These are phyloP conservation scores for Diplogasteroides magnus DNA, from an alignment of 1,140 invertebrate genomes.

Conservation along the genomic window DNA sequence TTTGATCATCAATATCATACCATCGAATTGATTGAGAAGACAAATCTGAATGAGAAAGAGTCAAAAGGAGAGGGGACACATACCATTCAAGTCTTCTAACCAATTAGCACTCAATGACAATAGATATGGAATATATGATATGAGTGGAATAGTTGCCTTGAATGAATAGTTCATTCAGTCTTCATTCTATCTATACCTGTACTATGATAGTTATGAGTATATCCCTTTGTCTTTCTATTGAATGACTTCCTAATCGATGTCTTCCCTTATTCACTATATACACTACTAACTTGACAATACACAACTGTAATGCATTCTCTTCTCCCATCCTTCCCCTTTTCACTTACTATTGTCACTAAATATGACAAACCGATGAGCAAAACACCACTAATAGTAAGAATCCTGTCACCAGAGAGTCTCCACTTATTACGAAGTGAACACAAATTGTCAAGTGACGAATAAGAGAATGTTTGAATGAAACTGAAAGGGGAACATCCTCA, in stretches of 20 bases:
- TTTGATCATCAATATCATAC: background rate
- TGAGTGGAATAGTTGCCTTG: background rate
- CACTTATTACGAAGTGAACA: background rate
- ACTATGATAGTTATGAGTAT: background rate
- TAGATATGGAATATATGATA: background rate
- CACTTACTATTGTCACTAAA: background rate
- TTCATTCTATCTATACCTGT: background rate
- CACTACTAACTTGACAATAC: background rate
- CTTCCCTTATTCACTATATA: background rate
- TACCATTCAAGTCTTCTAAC: background rate
- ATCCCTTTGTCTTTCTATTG: background rate
- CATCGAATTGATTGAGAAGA: background rate
- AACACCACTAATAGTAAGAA: background rate
- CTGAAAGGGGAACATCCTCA: background rate
- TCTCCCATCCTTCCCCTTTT: background rate
- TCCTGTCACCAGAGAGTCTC: background rate
- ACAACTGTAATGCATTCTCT: background rate
- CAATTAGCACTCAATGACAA: background rate
- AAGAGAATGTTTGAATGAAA: background rate
- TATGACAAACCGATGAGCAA: background rate
- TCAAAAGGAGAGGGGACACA: background rate
- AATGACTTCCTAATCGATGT: background rate
- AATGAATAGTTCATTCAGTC: background rate
- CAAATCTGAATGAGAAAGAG: too few relatives aligned
- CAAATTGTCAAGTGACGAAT: background rate